Base-by-base conservation (phyloP, 1,140 invertebrate genomes). In the Ips nitidus region DNA sequence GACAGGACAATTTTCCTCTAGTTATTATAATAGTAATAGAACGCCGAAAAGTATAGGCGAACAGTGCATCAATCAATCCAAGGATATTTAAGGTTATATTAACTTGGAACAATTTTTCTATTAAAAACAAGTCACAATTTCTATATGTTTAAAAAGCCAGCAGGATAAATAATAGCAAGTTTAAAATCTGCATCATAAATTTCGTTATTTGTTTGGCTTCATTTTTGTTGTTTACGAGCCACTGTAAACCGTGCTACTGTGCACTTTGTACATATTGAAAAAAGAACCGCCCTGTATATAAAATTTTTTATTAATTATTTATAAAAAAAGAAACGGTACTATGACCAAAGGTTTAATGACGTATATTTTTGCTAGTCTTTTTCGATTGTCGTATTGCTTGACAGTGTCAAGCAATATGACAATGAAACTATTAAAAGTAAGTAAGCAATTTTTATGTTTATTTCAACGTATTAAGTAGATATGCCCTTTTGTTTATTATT, bases 31-130 rank as follows among this genome's bases (percentile, higher is more conserved):
- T 22, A 22, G 71, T 73, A 69, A 72, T 67, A 73, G 71, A 71
- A 72, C 74, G 75, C 74, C 72, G 73, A 74, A 75, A 55, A 6
- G 45, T 22, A 22, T 75, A 75, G 57, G 74, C 78, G 78, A 79
- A 79, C 77, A 78, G 78, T 79, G 78, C 77, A 78, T 71, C 64
- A 74, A 76, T 76, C 74, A 76, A 76, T 77, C 22, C 22, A 22
- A 22, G 22, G 22, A 22, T 22, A 22, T 22, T 22, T 22, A 22
- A 22, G 22, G 22, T 22, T 22, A 22, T 22, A 22, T 22, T 22
- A 22, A 22, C 22, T 22, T 22, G 22, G 22, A 22, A 22, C 22
- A 22, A 22, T 22, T 22, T 22, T 22, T 22, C 22, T 22, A 22
- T 22, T 22, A 22, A 22, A 22, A 22, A 22, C 22, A 22, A 22